Percentiles rank a stretch among this genome's conserved stretches.
Evolutionary conservation across 2,888 invertebrate genomes (phyloP).

Genomic region (Carcina quercana): DNA sequence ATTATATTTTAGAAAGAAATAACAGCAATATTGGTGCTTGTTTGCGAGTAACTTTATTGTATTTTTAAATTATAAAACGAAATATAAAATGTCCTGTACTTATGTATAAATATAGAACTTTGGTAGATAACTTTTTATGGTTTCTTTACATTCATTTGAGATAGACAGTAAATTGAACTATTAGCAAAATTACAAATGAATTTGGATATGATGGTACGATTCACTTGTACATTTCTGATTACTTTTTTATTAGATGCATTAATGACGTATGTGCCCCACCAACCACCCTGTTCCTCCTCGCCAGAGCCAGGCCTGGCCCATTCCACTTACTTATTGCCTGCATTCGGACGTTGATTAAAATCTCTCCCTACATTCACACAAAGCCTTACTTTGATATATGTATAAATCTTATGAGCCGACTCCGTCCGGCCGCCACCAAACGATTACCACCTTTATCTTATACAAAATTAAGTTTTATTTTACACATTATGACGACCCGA

Average conservation of each 20-base stretch:
- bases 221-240: background rate
- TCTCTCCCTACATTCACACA: constrained; percentile 68
- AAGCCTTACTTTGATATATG: constrained; percentile 68
- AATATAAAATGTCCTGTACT: no score
- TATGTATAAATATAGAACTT: no score
- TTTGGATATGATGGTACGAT: background rate
- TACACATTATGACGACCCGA: constrained; percentile 20
- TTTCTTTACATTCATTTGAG: no score
- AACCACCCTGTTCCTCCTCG: background rate
- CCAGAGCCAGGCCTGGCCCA: background rate
- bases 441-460: constrained; percentile 29
- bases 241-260: background rate
- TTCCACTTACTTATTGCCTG: constrained; percentile 12
- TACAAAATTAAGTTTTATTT: constrained; percentile 31
- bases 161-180: no score
- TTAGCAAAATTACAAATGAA: no score
- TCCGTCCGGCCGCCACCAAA: constrained; percentile 25
- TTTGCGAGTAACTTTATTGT: no score
- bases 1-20: no score
- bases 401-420: constrained; percentile 67
- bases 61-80: no score
- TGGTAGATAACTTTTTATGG: no score
- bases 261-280: no score
- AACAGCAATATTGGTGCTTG: no score
- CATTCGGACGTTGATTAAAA: constrained; percentile 67